Conservation (phyloP, 2,113 vertebrate species). For the Toxotes jaculatrix region DNA sequence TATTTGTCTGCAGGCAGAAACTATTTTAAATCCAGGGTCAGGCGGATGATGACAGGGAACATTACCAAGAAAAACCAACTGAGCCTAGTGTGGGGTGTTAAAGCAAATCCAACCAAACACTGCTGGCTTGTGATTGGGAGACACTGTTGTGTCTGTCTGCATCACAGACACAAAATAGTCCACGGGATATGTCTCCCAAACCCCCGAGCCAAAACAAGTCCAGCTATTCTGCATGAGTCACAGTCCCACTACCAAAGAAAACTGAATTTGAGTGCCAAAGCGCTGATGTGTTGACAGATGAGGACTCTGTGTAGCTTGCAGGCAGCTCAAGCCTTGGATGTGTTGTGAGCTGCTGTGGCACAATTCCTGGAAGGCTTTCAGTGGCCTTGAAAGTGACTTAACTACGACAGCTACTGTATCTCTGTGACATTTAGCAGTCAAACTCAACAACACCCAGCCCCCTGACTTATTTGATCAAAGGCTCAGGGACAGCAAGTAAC, state of each 20-base stretch:
- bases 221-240: constrained; percentile 60
- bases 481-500: constrained; percentile 9
- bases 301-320: constrained; percentile 50
- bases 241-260: constrained; percentile 48
- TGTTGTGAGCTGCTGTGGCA: constrained; percentile 43
- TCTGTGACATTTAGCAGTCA: constrained; percentile 52
- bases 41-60: constrained; percentile 55
- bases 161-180: constrained; percentile 52
- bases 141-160: constrained; percentile 54
- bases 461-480: constrained; percentile 39
- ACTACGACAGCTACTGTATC: constrained; percentile 26
- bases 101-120: constrained; percentile 76
- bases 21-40: constrained; percentile 75
- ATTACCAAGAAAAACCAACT: constrained; percentile 64
- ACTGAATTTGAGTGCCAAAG: constrained; percentile 48
- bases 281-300: constrained; percentile 56
- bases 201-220: constrained; percentile 59
- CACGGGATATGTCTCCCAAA: constrained; percentile 43
- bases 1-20: constrained; percentile 55
- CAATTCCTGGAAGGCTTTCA: constrained; percentile 48
- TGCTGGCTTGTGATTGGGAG: constrained; percentile 61
- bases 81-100: constrained; percentile 65
- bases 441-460: constrained; percentile 13
- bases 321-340: constrained; percentile 48
- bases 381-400: constrained; percentile 45